Percentiles rank a stretch among this genome's conserved stretches.
phyloP scores from a whole-genome alignment of 2,797 vertebrate species.

The Phrynocephalus vlangalii region DNA sequence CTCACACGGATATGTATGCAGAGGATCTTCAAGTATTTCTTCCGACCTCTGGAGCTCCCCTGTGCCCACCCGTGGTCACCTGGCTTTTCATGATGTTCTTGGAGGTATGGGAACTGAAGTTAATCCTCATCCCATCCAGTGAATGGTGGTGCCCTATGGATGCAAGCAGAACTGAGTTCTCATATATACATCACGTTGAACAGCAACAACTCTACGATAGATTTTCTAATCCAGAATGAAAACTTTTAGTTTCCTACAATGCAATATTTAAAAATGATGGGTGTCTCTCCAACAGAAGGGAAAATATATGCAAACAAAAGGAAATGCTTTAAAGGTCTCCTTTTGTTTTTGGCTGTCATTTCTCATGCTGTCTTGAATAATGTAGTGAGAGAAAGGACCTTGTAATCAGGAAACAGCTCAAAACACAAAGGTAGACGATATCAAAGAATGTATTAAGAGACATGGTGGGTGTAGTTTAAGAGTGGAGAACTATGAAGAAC shows the following conservation, averaged over 20 bases:
- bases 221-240: slow-evolving; percentile 1
- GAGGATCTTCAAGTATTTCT: neutral
- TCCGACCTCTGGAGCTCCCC: neutral
- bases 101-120: neutral
- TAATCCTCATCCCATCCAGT: neutral
- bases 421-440: neutral
- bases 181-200: neutral
- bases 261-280: slow-evolving; percentile 18
- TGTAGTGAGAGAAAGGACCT: slow-evolving; percentile 8
- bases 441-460: neutral
- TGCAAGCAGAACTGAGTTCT: neutral
- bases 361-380: slow-evolving; percentile 17
- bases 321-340: neutral
- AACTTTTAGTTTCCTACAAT: slow-evolving; percentile 8
- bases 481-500: neutral
- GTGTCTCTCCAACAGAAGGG: neutral
- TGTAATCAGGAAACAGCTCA: neutral
- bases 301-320: slow-evolving; percentile 12
- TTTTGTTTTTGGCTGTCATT: slow-evolving; percentile 31
- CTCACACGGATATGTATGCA: neutral
- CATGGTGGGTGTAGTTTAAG: neutral
- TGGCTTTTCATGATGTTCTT: neutral
- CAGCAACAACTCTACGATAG: neutral
- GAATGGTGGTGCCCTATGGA: neutral
- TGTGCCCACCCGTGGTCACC: neutral